These are phyloP conservation scores for Clarias pachynema DNA, from an alignment of 2,797 vertebrate genomes.

Conservation along the genomic window DNA sequence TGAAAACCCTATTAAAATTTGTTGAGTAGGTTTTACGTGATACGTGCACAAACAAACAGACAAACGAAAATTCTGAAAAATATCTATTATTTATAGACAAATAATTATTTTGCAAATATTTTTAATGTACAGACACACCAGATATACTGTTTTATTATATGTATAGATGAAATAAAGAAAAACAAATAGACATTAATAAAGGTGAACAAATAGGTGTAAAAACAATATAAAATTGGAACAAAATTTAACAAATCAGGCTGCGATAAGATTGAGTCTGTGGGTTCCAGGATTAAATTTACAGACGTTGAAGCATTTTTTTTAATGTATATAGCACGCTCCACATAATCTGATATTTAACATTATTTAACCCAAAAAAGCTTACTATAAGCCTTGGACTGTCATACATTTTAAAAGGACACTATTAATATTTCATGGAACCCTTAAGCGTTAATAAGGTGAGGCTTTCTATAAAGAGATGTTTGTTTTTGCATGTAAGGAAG, in stretches of 20 bases:
- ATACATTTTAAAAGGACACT: no score
- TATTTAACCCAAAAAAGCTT: neutral
- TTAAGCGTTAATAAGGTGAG: neutral
- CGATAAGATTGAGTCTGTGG: neutral
- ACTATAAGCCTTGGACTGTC: neutral
- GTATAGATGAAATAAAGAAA: no score
- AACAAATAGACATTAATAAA: neutral
- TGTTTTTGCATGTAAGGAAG: neutral
- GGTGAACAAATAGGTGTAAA: neutral
- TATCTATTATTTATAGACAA: no score
- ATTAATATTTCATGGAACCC: no score
- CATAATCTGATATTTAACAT: neutral
- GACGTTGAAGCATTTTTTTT: no score
- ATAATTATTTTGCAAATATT: no score
- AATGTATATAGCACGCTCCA: neutral
- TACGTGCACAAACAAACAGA: no score
- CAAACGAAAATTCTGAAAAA: no score
- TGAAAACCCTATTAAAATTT: no score
- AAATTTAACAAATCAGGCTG: neutral
- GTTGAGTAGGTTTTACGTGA: no score
- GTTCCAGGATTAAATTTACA: neutral
- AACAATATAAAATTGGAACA: neutral
- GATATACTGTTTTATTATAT: no score
- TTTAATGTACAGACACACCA: no score
- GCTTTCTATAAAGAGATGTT: neutral